Conservation (phyloP, 2,888 invertebrate species). For the Apotomis capreana region DNA sequence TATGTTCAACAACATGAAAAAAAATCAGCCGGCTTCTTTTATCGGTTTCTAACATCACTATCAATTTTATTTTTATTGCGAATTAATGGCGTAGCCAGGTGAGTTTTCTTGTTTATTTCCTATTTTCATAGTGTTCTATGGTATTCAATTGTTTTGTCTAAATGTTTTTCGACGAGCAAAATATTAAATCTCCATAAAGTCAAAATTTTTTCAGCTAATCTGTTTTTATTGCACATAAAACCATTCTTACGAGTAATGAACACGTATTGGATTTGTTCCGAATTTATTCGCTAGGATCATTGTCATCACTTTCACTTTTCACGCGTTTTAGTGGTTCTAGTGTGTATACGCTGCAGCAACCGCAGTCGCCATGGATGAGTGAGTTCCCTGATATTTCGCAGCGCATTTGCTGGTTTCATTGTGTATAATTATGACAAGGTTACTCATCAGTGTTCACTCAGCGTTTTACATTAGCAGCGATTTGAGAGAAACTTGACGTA, state of each 20-base stretch:
- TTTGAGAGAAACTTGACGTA: constrained; percentile 40
- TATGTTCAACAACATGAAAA: background rate
- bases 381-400: constrained; percentile 69
- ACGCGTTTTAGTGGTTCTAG: constrained; percentile 75
- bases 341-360: constrained; percentile 64
- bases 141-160: constrained; percentile 81
- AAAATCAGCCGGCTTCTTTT: background rate
- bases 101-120: constrained; percentile 82
- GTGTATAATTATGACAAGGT: constrained; percentile 71
- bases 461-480: constrained; percentile 45
- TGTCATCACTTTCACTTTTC: constrained; percentile 83
- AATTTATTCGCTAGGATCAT: constrained; percentile 81
- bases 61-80: constrained; percentile 80
- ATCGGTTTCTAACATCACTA: constrained; percentile 29
- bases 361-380: constrained; percentile 81
- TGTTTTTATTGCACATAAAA: constrained; percentile 75
- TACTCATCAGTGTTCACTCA: constrained; percentile 57
- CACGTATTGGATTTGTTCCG: constrained; percentile 82
- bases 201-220: constrained; percentile 79
- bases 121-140: constrained; percentile 77
- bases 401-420: constrained; percentile 62
- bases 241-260: constrained; percentile 80
- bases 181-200: constrained; percentile 75
- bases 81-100: constrained; percentile 84
- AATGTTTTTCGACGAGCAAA: constrained; percentile 79